Conservation (phyloP, 2,888 invertebrate species). For the Pollenia labialis region DNA sequence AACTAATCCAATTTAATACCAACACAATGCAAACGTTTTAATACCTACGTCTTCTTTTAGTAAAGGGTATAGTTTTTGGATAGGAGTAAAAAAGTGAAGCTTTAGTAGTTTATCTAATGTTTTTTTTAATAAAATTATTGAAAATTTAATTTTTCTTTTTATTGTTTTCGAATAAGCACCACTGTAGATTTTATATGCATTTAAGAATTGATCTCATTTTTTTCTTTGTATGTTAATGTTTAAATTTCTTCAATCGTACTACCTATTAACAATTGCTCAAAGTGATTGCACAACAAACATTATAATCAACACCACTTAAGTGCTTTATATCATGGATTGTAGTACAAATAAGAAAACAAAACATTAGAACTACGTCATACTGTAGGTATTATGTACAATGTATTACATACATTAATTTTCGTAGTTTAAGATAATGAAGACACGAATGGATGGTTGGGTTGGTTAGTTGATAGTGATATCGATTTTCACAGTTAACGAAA, state of each 20-base stretch:
- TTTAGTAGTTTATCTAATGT: too few relatives aligned
- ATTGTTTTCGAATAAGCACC: background rate
- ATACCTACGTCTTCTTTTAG: too few relatives aligned
- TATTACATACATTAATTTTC: background rate
- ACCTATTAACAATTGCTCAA: conserved; percentile 43
- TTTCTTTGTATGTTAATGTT: conserved; percentile 26
- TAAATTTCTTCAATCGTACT: conserved; percentile 2
- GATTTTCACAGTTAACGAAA: conserved; percentile 56
- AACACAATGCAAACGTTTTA: too few relatives aligned
- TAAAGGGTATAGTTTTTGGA: too few relatives aligned
- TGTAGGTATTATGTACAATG: background rate
- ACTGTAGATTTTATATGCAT: conserved; percentile 22
- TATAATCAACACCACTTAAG: conserved; percentile 26
- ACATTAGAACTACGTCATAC: conserved; percentile 46
- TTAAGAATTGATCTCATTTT: conserved; percentile 33
- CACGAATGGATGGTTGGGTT: conserved; percentile 5
- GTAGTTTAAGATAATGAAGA: conserved; percentile 1
- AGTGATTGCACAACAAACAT: conserved; percentile 61
- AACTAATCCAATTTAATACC: too few relatives aligned
- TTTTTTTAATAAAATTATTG: too few relatives aligned
- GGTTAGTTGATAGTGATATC: conserved; percentile 42
- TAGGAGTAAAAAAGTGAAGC: too few relatives aligned
- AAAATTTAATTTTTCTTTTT: too few relatives aligned
- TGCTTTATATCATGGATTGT: conserved; percentile 25
- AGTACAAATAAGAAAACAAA: conserved; percentile 47